Evolutionary conservation across 2,797 vertebrate genomes (phyloP), one percentile per base, ranked within the genome.

Genomic region (Macropus fuliginosus): DNA sequence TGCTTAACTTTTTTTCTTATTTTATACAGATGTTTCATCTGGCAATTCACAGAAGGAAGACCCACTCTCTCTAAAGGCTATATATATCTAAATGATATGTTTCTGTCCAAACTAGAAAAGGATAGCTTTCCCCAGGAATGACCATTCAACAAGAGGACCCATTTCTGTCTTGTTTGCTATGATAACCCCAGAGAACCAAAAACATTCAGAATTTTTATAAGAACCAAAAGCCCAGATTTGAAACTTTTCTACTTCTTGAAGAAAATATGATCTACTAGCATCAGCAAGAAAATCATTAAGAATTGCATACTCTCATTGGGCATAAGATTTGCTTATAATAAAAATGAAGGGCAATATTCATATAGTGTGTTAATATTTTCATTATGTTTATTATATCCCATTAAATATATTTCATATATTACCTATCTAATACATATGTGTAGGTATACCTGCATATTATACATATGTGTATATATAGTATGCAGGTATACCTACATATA

Each of bases 151-250:
- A 91, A 93, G 28, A 90, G 92, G 90, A 96, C 24, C 91, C 56
- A 91, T 59, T 96, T 96, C n/a, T 96, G 74, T 92, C 66, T 95
- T 91, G 74, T 87, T 66, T 91, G 55, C 91, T 62, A 24, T 3
- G 18, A 91, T 62, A 59, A 92, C 74, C 5, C 29, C 56, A 95
- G 14, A 91, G 46, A 93, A 90, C 21, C 28, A 93, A 94, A 95
- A 92, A 4, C 54, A 56, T 91, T 56, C 10, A 57, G 59, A 59
- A 16, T n/a, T 4, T 93, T 59, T 92, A 46, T 74, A n/a, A 95
- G 91, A 96, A 96, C 91, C 91, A 95, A 96, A 74, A 55, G 46
- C 57, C 54, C n/a, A 95, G 91, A 95, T 87, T 54, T 97, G 54
- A 94, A 8, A 91, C 40, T 92, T 95, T 90, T 91, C 13, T 55